Evolutionary conservation across 2,113 vertebrate species (phyloP), one percentile per base, ranked within the genome.

Genomic region (Cyanistes caeruleus): DNA sequence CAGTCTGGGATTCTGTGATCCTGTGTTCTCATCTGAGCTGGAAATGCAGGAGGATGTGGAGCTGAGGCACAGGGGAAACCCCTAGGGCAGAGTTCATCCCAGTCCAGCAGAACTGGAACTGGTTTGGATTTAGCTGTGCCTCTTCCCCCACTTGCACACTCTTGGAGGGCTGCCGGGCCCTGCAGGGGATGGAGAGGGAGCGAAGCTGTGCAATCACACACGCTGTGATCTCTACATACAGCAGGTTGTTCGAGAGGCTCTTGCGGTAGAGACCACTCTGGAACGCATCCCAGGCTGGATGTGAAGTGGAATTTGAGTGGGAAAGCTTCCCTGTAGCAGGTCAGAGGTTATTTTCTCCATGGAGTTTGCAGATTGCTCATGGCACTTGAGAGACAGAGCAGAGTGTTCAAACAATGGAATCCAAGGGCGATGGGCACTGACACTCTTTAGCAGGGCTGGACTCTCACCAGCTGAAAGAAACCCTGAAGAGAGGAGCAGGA

Each of bases 221-320:
- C 1, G 3, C 68, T 20, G 2, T 2, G 18, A 64, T 49, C 6
- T 19, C 15, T 65, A 51, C 5, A 0, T 0, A 2, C 4, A 35
- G 35, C 30, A 59, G 17, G 7, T 9, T 46, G 79, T 8, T 44
- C 1, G 0, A 48, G 46, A 18, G 85, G 37, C 25, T 11, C 33
- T 11, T 9, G 28, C 7, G 30, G 58, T 31, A 43, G 14, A 35
- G 53, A 25, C n/a, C 24, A 3, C 52, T 39, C 65, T 15, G 3
- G n/a, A 56, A 13, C 3, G 23, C 37, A n/a, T 27, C 35, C 69
- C 35, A 7, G 74, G 33, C 5, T 25, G 43, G 16, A 4, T 1
- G 15, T 1, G 4, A 30, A 39, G 27, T 37, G 64, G 35, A 9
- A 18, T 27, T 7, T 7, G 37, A 8, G 41, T 5, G 73, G 5